Conservation (phyloP, 2,113 vertebrate genomes). For the Aplodontia rufa region DNA sequence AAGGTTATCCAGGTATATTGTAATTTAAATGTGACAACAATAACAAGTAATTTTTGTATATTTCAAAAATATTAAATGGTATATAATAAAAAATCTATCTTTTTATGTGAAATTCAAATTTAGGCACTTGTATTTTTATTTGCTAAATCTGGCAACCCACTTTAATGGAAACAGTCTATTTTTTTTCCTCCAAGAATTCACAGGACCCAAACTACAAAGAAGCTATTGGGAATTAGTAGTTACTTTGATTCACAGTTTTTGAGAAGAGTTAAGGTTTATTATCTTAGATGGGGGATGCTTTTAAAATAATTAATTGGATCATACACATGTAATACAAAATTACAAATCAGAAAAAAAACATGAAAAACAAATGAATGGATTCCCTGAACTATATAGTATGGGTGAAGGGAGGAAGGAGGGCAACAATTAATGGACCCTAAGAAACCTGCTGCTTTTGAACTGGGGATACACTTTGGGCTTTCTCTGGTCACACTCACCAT, state of each 20-base stretch:
- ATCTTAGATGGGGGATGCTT: not conserved
- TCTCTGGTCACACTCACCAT: not conserved
- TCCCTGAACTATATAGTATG: not conserved
- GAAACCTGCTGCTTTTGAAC: not conserved
- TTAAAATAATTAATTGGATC: not conserved
- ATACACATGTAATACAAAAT: not conserved
- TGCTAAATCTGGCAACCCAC: not conserved
- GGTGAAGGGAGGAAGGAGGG: rapidly evolving
- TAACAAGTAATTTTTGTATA: not conserved
- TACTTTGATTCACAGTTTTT: not conserved
- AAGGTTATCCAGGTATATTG: not conserved
- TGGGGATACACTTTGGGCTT: rapidly evolving
- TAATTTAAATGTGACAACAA: not conserved
- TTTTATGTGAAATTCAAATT: slow-evolving; percentile 21
- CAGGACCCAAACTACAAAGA: not conserved
- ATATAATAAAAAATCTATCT: not conserved
- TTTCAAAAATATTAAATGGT: not conserved
- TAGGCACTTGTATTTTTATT: not conserved
- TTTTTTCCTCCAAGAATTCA: not conserved
- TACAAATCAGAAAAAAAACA: not conserved
- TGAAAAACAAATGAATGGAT: not conserved
- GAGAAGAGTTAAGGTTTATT: not conserved
- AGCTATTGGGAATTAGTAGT: not conserved
- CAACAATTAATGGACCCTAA: not conserved
- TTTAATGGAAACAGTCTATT: not conserved